A percentile compares a stretch with the other conserved stretches of the same genome.
phyloP scores from a whole-genome alignment of 1,140 invertebrate genomes.

The Lepidurus packardi region DNA sequence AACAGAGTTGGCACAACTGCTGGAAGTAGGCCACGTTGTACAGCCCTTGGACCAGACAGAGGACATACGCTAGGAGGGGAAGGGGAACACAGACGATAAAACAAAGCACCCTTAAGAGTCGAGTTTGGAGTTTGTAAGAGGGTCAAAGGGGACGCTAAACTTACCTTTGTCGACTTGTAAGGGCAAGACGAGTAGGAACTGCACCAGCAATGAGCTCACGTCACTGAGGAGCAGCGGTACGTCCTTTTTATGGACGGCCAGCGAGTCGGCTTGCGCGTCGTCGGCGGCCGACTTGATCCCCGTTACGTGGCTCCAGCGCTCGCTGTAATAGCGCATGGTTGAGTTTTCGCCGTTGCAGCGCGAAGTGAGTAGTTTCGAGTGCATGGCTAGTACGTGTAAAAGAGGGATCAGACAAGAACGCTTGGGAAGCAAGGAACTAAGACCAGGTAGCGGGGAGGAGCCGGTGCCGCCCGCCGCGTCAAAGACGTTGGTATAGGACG shows the following conservation, averaged over 20 bases:
- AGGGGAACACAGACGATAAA: constrained; percentile 32
- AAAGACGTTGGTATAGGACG: background rate
- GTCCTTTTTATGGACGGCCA: constrained; percentile 50
- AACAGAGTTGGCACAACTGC: constrained; percentile 63
- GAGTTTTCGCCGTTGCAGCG: background rate
- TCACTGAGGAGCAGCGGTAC: constrained; percentile 79
- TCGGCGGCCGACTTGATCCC: constrained; percentile 40
- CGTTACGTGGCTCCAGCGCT: constrained; percentile 46
- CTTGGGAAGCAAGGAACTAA: constrained; percentile 29
- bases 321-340: constrained; percentile 37
- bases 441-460: constrained; percentile 19
- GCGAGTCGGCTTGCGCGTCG: constrained; percentile 23
- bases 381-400: constrained; percentile 77
- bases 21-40: constrained; percentile 87
- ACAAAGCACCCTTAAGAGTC: constrained; percentile 26
- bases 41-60: constrained; percentile 72
- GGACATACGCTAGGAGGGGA: constrained; percentile 61
- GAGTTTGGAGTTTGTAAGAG: too few species aligned
- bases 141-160: constrained; percentile 39
- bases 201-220: constrained; percentile 72
- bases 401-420: constrained; percentile 63
- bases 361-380: constrained; percentile 62
- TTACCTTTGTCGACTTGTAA: constrained; percentile 77
- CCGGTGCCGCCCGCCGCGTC: background rate
- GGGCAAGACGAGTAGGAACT: constrained; percentile 78